Evolutionary conservation across 2,888 invertebrate genomes (phyloP).

Genomic region (Drosophila fungiperda): DNA sequence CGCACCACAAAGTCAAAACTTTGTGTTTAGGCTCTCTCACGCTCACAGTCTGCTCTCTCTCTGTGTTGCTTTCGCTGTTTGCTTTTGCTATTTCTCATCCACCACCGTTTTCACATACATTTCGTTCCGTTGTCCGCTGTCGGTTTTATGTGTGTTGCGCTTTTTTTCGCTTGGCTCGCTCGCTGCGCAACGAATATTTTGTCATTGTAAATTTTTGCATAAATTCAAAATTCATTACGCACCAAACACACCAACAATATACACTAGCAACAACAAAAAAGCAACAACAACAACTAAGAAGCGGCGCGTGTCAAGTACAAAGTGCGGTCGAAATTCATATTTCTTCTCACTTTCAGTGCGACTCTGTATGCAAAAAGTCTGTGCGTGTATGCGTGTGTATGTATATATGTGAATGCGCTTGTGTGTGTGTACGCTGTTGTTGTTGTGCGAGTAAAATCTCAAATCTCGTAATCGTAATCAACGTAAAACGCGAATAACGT

Average conservation of each 20-base stretch:
- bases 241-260: slow-evolving; percentile 29
- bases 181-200: slow-evolving; percentile 66
- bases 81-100: slow-evolving; percentile 48
- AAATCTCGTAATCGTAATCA: slow-evolving; percentile 48
- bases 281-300: slow-evolving; percentile 29
- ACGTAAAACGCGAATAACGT: slow-evolving; percentile 47
- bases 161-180: slow-evolving; percentile 66
- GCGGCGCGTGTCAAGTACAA: slow-evolving; percentile 51
- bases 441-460: slow-evolving; percentile 27
- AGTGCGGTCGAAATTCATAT: slow-evolving; percentile 35
- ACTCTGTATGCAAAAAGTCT: slow-evolving; percentile 4
- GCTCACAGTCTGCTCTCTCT: slow-evolving; percentile 13
- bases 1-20: slow-evolving; percentile 30
- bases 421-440: slow-evolving; percentile 3
- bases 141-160: slow-evolving; percentile 58
- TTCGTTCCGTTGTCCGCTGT: slow-evolving; percentile 61
- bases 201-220: slow-evolving; percentile 63
- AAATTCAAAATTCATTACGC: slow-evolving; percentile 55
- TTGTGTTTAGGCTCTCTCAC: slow-evolving; percentile 29
- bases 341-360: slow-evolving; percentile 27
- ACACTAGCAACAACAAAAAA: slow-evolving; percentile 31
- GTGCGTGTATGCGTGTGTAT: slow-evolving; percentile 12
- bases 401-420: slow-evolving; percentile 9
- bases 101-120: slow-evolving; percentile 44
- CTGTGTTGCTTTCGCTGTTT: slow-evolving; percentile 32